A percentile compares a stretch with the other conserved stretches of the same genome.
These are phyloP conservation scores for Mus spicilegus DNA, from an alignment of 2,113 vertebrate genomes.

Conservation along the genomic window DNA sequence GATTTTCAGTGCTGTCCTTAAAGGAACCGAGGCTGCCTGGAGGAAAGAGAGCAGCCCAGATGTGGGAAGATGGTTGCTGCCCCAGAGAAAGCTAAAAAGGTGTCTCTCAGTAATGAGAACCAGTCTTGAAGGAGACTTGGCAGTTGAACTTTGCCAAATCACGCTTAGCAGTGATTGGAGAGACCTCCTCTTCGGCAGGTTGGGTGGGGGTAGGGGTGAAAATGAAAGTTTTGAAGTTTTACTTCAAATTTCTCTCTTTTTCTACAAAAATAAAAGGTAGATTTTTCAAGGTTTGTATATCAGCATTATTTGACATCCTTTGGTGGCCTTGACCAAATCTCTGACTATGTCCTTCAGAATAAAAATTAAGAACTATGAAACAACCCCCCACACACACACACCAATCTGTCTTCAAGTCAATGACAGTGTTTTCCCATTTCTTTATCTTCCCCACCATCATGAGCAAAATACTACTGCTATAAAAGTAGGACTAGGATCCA, in stretches of 20 bases:
- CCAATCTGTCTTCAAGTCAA: background rate
- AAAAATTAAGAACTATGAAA: slow-evolving; percentile 35
- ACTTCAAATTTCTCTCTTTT: slow-evolving; percentile 73
- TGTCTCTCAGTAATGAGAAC: slow-evolving; percentile 75
- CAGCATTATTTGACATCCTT: slow-evolving; percentile 62
- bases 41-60: slow-evolving; percentile 4
- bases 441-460: background rate
- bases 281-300: slow-evolving; percentile 50
- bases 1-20: slow-evolving; percentile 61
- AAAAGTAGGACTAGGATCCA: slow-evolving; percentile 73
- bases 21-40: slow-evolving; percentile 40
- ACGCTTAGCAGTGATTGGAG: slow-evolving; percentile 47
- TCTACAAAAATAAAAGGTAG: slow-evolving; percentile 72
- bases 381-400: background rate
- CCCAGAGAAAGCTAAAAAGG: slow-evolving; percentile 73
- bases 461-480: slow-evolving; percentile 60
- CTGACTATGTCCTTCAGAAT: slow-evolving; percentile 44
- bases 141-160: slow-evolving; percentile 66
- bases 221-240: slow-evolving; percentile 64
- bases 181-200: slow-evolving; percentile 70
- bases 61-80: slow-evolving; percentile 57
- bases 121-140: slow-evolving; percentile 60
- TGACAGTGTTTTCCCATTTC: slow-evolving; percentile 57
- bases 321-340: background rate
- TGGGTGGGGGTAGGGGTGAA: background rate